Conservation (phyloP, 2,797 vertebrate genomes). For the Pipistrellus nathusii region DNA sequence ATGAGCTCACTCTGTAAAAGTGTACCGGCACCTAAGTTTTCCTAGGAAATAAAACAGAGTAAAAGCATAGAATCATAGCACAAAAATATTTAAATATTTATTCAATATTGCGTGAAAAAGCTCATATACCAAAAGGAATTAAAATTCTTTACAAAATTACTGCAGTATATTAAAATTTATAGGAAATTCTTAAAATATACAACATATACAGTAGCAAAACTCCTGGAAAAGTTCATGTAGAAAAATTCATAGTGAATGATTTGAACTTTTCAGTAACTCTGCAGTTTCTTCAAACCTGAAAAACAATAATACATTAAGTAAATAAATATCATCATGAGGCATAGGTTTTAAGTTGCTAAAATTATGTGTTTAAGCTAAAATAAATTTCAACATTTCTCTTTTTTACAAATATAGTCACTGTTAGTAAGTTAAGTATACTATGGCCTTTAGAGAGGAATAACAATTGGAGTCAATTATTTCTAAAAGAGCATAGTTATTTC, state of each 20-base stretch:
- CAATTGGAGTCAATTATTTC: slow-evolving; percentile 20
- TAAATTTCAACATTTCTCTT: slow-evolving; percentile 48
- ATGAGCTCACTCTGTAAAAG: slow-evolving; percentile 73
- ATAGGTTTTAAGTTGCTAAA: slow-evolving; percentile 5
- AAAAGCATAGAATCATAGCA: slow-evolving; percentile 37
- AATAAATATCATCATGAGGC: not conserved
- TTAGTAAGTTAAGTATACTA: slow-evolving; percentile 37
- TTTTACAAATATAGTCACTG: slow-evolving; percentile 9
- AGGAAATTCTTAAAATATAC: slow-evolving; percentile 72
- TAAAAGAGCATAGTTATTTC: slow-evolving; percentile 3
- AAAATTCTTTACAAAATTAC: slow-evolving; percentile 67
- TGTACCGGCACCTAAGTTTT: slow-evolving; percentile 48
- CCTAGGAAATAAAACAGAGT: slow-evolving; percentile 61
- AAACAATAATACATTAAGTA: slow-evolving; percentile 51
- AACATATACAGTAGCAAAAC: slow-evolving; percentile 71
- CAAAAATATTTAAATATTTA: slow-evolving; percentile 80
- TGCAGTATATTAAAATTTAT: slow-evolving; percentile 66
- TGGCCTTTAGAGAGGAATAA: not conserved
- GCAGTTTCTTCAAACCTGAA: slow-evolving; percentile 93
- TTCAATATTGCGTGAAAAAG: slow-evolving; percentile 77
- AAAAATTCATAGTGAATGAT: slow-evolving; percentile 78
- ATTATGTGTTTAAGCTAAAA: slow-evolving; percentile 35
- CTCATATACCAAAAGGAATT: slow-evolving; percentile 58
- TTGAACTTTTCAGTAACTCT: slow-evolving; percentile 89
- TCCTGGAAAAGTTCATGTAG: slow-evolving; percentile 49